Conservation (phyloP, 2,797 vertebrate genomes). For the Dryobates pubescens region DNA sequence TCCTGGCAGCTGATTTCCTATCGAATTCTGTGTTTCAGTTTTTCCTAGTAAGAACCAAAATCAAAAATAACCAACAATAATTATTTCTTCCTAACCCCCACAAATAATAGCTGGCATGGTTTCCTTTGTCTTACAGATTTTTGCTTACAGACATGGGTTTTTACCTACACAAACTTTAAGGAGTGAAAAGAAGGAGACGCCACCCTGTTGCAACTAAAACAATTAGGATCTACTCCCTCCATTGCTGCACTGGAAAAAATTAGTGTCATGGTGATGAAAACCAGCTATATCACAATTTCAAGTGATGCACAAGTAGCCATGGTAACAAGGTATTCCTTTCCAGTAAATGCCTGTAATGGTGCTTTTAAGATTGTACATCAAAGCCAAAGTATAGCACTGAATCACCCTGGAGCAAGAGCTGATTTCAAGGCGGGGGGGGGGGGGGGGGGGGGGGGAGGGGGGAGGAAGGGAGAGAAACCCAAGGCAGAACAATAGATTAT, state of each 20-base stretch:
- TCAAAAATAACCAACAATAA: neutral
- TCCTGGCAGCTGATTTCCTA: neutral
- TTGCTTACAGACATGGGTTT: neutral
- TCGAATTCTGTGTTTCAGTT: neutral
- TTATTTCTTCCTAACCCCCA: neutral
- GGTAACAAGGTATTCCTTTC: conserved; percentile 55
- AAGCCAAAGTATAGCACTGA: conserved; percentile 33
- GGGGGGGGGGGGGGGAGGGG: too few species aligned
- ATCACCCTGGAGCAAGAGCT: conserved; percentile 48
- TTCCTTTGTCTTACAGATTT: neutral
- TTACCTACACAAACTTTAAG: neutral
- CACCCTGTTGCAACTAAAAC: neutral
- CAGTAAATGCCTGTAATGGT: conserved; percentile 47
- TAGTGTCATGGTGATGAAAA: conserved; percentile 56
- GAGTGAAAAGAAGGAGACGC: neutral
- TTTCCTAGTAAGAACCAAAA: neutral
- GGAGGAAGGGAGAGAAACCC: neutral
- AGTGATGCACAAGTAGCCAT: conserved; percentile 37
- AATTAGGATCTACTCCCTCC: neutral
- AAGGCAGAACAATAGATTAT: conserved; percentile 46
- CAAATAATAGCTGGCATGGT: neutral
- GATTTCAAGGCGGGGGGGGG: conserved; percentile 11
- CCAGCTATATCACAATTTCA: conserved; percentile 30
- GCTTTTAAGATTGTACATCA: conserved; percentile 63
- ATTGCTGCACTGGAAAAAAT: conserved; percentile 33